These are phyloP conservation scores for Drosophila maculinotata DNA, from an alignment of 2,888 invertebrate species.

Conservation along the genomic window DNA sequence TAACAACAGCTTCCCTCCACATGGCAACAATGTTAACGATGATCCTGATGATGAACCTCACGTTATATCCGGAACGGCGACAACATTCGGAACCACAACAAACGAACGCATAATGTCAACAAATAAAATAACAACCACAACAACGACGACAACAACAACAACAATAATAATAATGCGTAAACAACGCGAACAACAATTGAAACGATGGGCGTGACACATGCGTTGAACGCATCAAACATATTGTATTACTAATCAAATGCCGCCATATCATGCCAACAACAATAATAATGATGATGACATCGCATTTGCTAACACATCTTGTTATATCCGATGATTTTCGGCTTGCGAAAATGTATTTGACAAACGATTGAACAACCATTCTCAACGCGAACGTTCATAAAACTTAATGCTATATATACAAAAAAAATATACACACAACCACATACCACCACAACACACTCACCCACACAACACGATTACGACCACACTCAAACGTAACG, in stretches of 20 bases:
- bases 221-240: conserved; percentile 39
- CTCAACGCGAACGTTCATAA: conserved; percentile 38
- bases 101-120: conserved; percentile 40
- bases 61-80: conserved; percentile 23
- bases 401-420: conserved; percentile 43
- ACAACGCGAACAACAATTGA: conserved; percentile 27
- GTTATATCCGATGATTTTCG: conserved; percentile 85
- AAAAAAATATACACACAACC: conserved; percentile 21
- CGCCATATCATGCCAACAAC: conserved; percentile 75
- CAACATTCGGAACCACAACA: conserved; percentile 16
- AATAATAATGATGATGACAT: conserved; percentile 85
- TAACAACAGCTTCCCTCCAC: conserved; percentile 81
- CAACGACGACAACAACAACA: conserved; percentile 19
- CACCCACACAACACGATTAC: too few relatives aligned
- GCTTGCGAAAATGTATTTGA: conserved; percentile 83
- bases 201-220: conserved; percentile 62
- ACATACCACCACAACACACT: conserved; percentile 6
- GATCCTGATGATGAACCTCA: conserved; percentile 11
- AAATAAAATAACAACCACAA: conserved; percentile 9
- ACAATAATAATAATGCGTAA: conserved; percentile 19
- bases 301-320: conserved; percentile 84
- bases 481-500: conserved; percentile 7
- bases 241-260: conserved; percentile 64
- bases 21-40: conserved; percentile 47
- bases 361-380: conserved; percentile 76